These are phyloP conservation scores for Hoplias malabaricus DNA, from an alignment of 2,113 vertebrate species.

Conservation along the genomic window DNA sequence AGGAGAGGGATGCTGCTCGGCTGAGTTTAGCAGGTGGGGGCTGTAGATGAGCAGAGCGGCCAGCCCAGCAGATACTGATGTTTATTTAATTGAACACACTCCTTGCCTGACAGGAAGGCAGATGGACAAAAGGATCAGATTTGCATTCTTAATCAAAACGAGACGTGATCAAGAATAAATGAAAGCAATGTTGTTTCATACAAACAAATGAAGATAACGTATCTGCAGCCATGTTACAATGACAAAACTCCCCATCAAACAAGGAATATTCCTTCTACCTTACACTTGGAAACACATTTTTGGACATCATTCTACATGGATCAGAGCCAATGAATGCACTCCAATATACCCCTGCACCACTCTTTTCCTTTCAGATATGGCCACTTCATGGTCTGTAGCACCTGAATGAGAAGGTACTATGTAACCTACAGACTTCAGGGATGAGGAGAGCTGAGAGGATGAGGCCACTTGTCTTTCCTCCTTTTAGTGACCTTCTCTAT, in stretches of 20 bases:
- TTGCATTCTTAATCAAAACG: constrained; percentile 58
- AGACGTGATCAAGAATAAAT: constrained; percentile 54
- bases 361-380: not conserved
- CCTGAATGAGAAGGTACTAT: not conserved
- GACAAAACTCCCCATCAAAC: not conserved
- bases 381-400: not conserved
- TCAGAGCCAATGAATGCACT: not conserved
- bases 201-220: constrained; percentile 35
- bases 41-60: constrained; percentile 24
- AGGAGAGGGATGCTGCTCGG: constrained; percentile 6
- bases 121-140: constrained; percentile 56
- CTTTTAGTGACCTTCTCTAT: too few relatives aligned
- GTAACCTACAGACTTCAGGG: not conserved
- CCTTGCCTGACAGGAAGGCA: constrained; percentile 52
- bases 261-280: not conserved
- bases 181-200: constrained; percentile 33
- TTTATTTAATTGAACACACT: constrained; percentile 57
- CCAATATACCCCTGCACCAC: not conserved
- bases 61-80: constrained; percentile 50
- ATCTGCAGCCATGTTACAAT: constrained; percentile 24
- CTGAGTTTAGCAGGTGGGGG: constrained; percentile 36
- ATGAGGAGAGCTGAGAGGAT: not conserved
- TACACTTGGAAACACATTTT: not conserved
- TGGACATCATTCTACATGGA: not conserved
- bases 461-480: not conserved